Percentiles rank a stretch among this genome's conserved stretches.
These are phyloP conservation scores for Chlorospingus flavigularis DNA, from an alignment of 2,797 vertebrate genomes.

Conservation along the genomic window DNA sequence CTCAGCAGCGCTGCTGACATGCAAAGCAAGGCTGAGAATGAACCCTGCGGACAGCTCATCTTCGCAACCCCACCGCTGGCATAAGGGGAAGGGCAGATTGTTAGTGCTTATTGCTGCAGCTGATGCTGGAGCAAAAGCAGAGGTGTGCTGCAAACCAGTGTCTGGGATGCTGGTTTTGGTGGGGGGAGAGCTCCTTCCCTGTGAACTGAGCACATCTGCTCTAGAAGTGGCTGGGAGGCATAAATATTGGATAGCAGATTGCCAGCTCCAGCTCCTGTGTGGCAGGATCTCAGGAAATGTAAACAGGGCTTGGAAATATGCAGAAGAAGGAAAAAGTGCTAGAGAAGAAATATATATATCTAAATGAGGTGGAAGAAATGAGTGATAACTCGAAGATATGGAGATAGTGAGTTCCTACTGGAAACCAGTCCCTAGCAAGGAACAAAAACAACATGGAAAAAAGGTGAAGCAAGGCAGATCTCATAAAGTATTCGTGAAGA, in stretches of 20 bases:
- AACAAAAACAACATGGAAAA: conserved; percentile 7
- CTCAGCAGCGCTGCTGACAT: neutral
- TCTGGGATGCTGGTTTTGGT: neutral
- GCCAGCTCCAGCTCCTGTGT: neutral
- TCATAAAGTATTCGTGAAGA: neutral
- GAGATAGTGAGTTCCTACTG: neutral
- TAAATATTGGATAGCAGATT: conserved; percentile 32
- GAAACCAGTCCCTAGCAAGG: neutral
- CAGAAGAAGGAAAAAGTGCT: neutral
- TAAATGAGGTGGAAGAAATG: neutral
- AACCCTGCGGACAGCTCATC: neutral
- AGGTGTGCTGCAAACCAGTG: neutral
- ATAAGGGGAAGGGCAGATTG: neutral
- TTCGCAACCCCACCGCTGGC: rapidly evolving
- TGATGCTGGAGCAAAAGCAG: neutral
- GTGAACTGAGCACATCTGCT: conserved; percentile 1
- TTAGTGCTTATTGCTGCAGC: neutral
- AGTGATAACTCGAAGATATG: neutral
- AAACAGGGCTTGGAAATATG: neutral
- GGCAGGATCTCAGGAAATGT: neutral
- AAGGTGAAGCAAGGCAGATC: neutral
- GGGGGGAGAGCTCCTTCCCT: neutral
- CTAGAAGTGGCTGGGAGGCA: neutral
- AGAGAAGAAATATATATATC: neutral
- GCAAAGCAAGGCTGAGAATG: rapidly evolving